Percentiles rank a stretch among this genome's conserved stretches.
phyloP scores from a whole-genome alignment of 2,797 vertebrate genomes.

The Hypotaenidia philippensis region DNA sequence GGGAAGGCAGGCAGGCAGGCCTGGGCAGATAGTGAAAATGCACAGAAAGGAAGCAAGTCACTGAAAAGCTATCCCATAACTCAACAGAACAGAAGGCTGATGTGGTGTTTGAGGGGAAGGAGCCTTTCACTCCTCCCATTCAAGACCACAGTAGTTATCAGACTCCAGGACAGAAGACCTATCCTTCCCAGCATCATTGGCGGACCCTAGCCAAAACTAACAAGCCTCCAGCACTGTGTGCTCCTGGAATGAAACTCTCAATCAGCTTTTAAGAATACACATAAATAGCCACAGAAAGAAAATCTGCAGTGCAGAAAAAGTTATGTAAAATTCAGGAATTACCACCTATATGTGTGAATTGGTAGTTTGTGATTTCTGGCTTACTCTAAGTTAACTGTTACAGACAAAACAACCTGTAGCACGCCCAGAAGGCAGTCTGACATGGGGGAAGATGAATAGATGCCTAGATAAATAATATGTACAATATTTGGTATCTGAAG shows the following conservation, averaged over 20 bases:
- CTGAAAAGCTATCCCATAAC: neutral
- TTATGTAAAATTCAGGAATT: neutral
- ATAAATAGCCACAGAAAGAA: neutral
- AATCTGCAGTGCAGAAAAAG: neutral
- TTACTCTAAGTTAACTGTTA: neutral
- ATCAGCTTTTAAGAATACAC: neutral
- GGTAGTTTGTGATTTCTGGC: neutral
- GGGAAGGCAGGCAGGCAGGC: neutral
- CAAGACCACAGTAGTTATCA: neutral
- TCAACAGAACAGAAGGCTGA: neutral
- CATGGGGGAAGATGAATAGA: neutral
- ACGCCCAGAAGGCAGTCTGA: neutral
- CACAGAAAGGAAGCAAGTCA: neutral
- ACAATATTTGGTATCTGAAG: neutral
- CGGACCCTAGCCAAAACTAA: neutral
- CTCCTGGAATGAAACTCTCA: neutral
- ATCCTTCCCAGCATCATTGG: neutral
- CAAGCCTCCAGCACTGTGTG: rapidly evolving
- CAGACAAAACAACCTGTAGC: neutral
- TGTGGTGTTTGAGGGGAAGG: neutral
- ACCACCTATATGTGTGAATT: neutral
- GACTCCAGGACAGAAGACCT: neutral
- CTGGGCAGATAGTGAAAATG: neutral
- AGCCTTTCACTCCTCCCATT: neutral
- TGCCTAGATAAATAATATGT: neutral